Evolutionary conservation across 2,888 invertebrate species (phyloP).

Genomic region (Chaetoderma sp.): DNA sequence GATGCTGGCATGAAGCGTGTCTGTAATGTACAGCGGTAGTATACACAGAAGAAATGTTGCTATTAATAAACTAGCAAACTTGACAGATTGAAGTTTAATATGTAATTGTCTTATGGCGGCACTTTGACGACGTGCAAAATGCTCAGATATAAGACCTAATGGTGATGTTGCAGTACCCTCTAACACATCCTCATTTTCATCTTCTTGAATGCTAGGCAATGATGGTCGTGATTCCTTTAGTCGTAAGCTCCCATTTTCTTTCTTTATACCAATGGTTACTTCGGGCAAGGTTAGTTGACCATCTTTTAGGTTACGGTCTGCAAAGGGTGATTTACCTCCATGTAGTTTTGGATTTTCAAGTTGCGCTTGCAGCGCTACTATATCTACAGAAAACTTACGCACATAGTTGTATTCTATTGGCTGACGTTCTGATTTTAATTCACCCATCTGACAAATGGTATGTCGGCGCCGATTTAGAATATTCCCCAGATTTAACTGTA

Average conservation of each 20-base stretch:
- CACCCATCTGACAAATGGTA: conserved; percentile 59
- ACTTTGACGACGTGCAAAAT: neutral
- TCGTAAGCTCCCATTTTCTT: conserved; percentile 2
- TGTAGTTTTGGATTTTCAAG: conserved; percentile 65
- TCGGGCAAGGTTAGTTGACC: no score
- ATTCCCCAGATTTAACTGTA: conserved; percentile 20
- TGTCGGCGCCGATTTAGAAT: conserved; percentile 56
- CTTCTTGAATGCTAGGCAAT: conserved; percentile 4
- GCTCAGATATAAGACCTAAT: neutral
- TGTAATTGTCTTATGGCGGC: neutral
- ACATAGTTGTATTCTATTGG: conserved; percentile 63
- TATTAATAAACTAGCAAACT: conserved; percentile 35
- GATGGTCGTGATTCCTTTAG: neutral
- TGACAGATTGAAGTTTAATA: neutral
- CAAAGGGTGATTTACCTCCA: conserved; percentile 34
- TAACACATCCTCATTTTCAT: neutral
- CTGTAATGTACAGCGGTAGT: conserved; percentile 53
- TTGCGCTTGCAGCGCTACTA: conserved; percentile 65
- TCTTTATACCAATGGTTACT: no score
- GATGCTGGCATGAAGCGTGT: conserved; percentile 42
- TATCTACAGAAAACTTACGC: conserved; percentile 67
- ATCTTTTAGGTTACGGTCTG: neutral
- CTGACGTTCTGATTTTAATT: conserved; percentile 42
- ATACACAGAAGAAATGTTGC: conserved; percentile 49
- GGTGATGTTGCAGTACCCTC: neutral